These are phyloP conservation scores for Drosophila colorata DNA, from an alignment of 2,888 invertebrate species.

Conservation along the genomic window DNA sequence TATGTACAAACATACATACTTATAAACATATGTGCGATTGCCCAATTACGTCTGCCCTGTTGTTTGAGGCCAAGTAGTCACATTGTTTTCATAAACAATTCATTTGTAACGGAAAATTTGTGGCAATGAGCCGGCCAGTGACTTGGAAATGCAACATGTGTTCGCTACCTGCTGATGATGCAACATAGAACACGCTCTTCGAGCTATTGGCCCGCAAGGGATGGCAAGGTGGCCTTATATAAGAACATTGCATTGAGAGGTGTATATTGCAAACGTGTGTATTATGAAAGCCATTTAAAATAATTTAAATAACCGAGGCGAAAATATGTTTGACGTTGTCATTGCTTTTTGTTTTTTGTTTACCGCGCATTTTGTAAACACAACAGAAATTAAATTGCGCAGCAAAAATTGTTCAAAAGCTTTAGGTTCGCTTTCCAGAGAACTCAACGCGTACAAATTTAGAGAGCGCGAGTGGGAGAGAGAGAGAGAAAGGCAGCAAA, in stretches of 20 bases:
- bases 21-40: slow-evolving; percentile 11
- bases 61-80: slow-evolving; percentile 20
- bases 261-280: slow-evolving; percentile 33
- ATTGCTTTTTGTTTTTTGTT: slow-evolving; percentile 59
- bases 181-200: slow-evolving; percentile 19
- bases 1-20: background rate
- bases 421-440: slow-evolving; percentile 37
- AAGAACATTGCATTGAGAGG: slow-evolving; percentile 6
- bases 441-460: slow-evolving; percentile 20
- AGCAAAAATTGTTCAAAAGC: slow-evolving; percentile 59
- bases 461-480: slow-evolving; percentile 4
- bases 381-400: slow-evolving; percentile 75
- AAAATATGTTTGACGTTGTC: slow-evolving; percentile 65
- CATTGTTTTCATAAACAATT: slow-evolving; percentile 30
- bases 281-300: slow-evolving; percentile 51
- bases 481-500: slow-evolving; percentile 2
- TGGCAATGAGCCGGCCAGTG: slow-evolving; percentile 49
- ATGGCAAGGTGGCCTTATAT: slow-evolving; percentile 23
- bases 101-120: slow-evolving; percentile 56
- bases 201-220: slow-evolving; percentile 20
- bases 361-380: slow-evolving; percentile 78
- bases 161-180: slow-evolving; percentile 27
- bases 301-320: slow-evolving; percentile 56
- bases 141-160: slow-evolving; percentile 51
- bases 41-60: slow-evolving; percentile 27